Conservation (phyloP, 2,113 vertebrate genomes). For the Chaetorhynchus papuensis region DNA sequence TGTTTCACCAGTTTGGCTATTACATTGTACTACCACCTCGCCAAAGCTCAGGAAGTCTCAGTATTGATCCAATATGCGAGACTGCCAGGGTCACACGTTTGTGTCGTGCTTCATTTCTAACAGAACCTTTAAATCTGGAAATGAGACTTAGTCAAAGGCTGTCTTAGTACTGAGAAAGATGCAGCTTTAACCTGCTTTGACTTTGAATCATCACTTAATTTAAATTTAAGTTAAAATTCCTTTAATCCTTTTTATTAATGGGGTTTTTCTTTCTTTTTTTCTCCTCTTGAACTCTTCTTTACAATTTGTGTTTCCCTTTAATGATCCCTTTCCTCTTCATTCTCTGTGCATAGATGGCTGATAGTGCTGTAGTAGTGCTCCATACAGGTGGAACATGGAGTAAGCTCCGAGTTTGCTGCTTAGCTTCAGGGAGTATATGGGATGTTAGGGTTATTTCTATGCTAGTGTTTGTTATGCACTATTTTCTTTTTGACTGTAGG, state of each 20-base stretch:
- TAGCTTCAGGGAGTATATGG: not conserved
- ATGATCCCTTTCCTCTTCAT: not conserved
- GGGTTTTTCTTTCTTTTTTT: rapidly evolving
- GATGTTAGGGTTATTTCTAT: not conserved
- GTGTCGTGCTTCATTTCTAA: not conserved
- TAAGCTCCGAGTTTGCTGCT: not conserved
- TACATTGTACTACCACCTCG: not conserved
- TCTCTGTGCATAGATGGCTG: rapidly evolving
- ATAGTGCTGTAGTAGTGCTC: not conserved
- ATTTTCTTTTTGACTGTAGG: not conserved
- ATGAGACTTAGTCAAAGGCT: not conserved
- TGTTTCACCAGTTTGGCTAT: not conserved
- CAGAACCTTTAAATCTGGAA: not conserved
- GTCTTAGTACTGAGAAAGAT: not conserved
- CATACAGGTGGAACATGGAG: not conserved
- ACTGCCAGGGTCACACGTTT: not conserved
- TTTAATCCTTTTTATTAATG: not conserved
- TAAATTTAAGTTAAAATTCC: not conserved
- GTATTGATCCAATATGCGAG: not conserved
- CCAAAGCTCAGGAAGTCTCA: not conserved
- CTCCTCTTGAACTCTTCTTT: not conserved
- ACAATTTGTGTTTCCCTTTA: not conserved
- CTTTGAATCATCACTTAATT: not conserved
- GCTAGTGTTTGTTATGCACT: no score
- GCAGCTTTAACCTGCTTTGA: not conserved